Evolutionary conservation across 2,797 vertebrate species (phyloP).

Genomic region (Chrysocyon brachyurus): DNA sequence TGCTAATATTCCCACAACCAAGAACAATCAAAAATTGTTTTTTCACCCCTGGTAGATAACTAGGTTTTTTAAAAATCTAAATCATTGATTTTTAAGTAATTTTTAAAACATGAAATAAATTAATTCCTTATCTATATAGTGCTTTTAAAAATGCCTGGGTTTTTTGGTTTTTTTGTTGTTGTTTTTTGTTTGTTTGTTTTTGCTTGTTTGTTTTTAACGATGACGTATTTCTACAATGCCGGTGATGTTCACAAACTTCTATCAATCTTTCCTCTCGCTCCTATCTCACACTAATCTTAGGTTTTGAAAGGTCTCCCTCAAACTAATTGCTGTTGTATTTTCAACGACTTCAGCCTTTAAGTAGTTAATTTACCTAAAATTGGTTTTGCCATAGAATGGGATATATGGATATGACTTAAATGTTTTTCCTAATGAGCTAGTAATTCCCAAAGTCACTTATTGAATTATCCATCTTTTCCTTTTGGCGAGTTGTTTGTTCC

Average conservation of each 20-base stretch:
- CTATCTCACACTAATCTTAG: neutral
- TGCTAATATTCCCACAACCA: neutral
- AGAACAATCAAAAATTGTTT: slow-evolving; percentile 45
- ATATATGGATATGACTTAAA: neutral
- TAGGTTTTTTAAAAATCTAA: neutral
- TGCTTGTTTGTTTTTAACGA: neutral
- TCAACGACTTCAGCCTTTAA: neutral
- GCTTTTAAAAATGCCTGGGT: neutral
- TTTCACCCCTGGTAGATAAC: neutral
- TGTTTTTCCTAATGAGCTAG: neutral
- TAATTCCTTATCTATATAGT: slow-evolving; percentile 28
- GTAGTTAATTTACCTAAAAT: neutral
- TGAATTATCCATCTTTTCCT: slow-evolving; percentile 27
- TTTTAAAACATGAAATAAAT: slow-evolving; percentile 66
- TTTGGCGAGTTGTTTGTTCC: neutral
- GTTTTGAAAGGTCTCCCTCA: neutral
- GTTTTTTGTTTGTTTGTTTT: no score
- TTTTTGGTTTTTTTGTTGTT: neutral
- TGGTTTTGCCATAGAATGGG: neutral
- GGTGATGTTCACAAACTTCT: neutral
- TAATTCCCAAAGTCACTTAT: neutral
- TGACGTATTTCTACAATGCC: slow-evolving; percentile 25
- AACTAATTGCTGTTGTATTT: neutral
- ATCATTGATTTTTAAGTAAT: slow-evolving; percentile 66
- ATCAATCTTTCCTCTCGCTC: neutral